These are phyloP conservation scores for Trachymyrmex septentrionalis DNA, from an alignment of 1,140 invertebrate genomes.

Conservation along the genomic window DNA sequence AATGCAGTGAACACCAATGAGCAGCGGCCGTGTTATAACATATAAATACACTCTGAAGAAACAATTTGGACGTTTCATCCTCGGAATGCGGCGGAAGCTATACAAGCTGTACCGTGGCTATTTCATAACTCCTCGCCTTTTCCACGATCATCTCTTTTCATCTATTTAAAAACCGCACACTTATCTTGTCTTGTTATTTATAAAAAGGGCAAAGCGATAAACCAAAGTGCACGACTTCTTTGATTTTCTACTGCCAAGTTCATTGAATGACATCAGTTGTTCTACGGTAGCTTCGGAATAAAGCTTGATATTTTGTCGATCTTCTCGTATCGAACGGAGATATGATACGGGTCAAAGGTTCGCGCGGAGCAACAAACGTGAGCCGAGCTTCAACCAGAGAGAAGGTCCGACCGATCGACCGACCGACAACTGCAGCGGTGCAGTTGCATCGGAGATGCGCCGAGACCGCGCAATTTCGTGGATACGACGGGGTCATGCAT, in stretches of 20 bases:
- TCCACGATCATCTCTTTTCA: too few relatives aligned
- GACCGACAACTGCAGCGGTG: constrained; percentile 36
- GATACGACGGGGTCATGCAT: constrained; percentile 58
- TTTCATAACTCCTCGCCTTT: too few relatives aligned
- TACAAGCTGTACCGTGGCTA: too few relatives aligned
- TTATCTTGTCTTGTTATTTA: neutral
- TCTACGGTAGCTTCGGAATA: neutral
- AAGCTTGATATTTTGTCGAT: constrained; percentile 1
- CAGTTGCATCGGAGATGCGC: constrained; percentile 59
- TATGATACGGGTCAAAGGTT: constrained; percentile 6
- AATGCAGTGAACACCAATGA: too few relatives aligned
- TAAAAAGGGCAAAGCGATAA: neutral
- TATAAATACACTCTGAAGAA: too few relatives aligned
- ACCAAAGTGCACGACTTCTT: neutral
- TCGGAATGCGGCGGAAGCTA: too few relatives aligned
- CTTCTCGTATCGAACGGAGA: neutral
- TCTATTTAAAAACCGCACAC: too few relatives aligned
- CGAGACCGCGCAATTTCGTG: constrained; percentile 63
- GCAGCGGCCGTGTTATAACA: too few relatives aligned
- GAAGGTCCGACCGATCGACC: neutral
- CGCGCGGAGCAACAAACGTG: constrained; percentile 7
- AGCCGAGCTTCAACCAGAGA: neutral
- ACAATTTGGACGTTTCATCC: too few relatives aligned
- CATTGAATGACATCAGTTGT: neutral
- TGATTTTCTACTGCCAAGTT: neutral